Evolutionary conservation across 1,140 invertebrate species (phyloP).

Genomic region (Rhagoletis zephyria): DNA sequence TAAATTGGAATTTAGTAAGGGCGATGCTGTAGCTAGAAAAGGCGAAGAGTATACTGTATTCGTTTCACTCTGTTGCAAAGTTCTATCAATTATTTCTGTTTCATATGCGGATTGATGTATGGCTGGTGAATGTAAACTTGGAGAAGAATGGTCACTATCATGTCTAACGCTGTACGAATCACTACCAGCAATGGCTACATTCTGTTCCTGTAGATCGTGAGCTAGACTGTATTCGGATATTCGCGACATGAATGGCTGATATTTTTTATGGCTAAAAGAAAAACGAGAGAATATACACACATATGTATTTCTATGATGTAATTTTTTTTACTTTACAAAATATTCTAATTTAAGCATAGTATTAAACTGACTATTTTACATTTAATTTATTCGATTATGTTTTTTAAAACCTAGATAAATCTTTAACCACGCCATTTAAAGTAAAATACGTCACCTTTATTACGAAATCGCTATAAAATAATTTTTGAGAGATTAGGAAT

Average conservation of each 20-base stretch:
- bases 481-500: too few species aligned
- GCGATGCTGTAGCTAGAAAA: conserved; percentile 61
- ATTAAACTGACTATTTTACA: too few species aligned
- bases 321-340: too few species aligned
- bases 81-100: conserved; percentile 23
- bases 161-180: conserved; percentile 65
- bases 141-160: conserved; percentile 70
- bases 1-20: conserved; percentile 67
- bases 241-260: conserved; percentile 62
- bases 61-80: conserved; percentile 60
- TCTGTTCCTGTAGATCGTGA: conserved; percentile 66
- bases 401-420: too few species aligned
- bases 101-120: conserved; percentile 62
- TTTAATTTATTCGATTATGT: too few species aligned
- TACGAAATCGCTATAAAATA: too few species aligned
- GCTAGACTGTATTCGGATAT: conserved; percentile 67
- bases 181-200: conserved; percentile 61
- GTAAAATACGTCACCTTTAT: too few species aligned
- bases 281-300: conserved; percentile 37
- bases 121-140: conserved; percentile 69
- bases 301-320: too few species aligned
- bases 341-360: too few species aligned
- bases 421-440: too few species aligned
- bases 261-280: conserved; percentile 65
- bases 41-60: conserved; percentile 63